A percentile compares a stretch with the other conserved stretches of the same genome.
phyloP scores from a whole-genome alignment of 2,888 invertebrate species.

The Dicyrtoma fusca region DNA sequence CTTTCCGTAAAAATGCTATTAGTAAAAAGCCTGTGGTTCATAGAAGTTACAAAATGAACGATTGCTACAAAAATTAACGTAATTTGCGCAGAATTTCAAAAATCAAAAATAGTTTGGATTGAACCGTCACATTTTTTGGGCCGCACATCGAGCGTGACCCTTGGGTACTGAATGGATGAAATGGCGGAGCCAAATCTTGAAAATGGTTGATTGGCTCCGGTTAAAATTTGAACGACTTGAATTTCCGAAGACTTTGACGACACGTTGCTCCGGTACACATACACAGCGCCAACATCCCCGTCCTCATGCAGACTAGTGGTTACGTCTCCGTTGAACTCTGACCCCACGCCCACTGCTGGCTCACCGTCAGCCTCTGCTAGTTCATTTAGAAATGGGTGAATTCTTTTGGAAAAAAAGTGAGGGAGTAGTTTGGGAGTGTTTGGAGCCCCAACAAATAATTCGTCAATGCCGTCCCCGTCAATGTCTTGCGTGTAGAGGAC shows the following conservation, averaged over 20 bases:
- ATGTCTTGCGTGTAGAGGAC: not conserved
- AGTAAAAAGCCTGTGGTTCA: not conserved
- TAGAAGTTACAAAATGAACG: not conserved
- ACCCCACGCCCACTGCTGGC: too few relatives aligned
- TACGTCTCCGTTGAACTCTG: not conserved
- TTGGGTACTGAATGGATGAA: not conserved
- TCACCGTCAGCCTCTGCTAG: too few relatives aligned
- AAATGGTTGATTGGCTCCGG: not conserved
- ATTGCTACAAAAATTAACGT: too few relatives aligned
- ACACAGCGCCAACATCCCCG: not conserved
- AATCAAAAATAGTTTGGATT: too few relatives aligned
- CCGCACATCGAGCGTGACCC: not conserved
- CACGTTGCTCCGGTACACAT: not conserved
- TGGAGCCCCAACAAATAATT: slow-evolving; percentile 10
- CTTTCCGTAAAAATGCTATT: not conserved
- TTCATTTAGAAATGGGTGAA: too few relatives aligned
- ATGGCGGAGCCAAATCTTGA: slow-evolving; percentile 3
- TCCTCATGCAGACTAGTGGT: not conserved
- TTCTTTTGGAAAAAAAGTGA: not conserved
- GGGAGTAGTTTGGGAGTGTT: not conserved
- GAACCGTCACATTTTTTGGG: not conserved
- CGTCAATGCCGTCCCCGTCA: not conserved
- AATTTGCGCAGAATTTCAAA: too few relatives aligned
- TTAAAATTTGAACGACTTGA: not conserved
- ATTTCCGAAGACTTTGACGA: not conserved